Base-by-base conservation (phyloP, 2,113 vertebrate genomes). In the Thalassarche chlororhynchos region DNA sequence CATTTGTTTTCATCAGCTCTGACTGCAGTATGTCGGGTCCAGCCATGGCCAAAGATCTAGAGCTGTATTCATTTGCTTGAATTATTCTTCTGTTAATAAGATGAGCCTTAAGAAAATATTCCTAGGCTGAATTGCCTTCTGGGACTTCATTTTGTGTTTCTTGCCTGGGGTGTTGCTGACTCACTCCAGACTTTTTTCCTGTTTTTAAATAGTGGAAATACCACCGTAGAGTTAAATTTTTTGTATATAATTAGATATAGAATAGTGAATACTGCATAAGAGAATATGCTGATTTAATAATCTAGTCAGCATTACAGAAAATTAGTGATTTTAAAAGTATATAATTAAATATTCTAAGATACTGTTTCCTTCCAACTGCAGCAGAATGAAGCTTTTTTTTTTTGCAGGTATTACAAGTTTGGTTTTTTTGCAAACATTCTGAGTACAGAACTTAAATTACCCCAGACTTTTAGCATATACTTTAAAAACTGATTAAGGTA, bases 401-500 rank as follows among this genome's bases (percentile, higher is more conserved):
- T 78, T 34, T 38, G 2, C 8, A 51, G 19, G 8, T 49, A 40
- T 89, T 80, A 49, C 46, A 61, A 84, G 29, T 84, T 51, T 34
- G n/a, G 61, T 5, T 1, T 76, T 80, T 90, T 84, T 87, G n/a
- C 91, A 71, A 64, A 74, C 38, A 52, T 80, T 88, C 82, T 72
- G 85, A 70, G 58, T 10, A 23, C 83, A 62, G 80, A 93, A 68
- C 55, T 78, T 70, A 62, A 86, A 87, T 58, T 62, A 89, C 42
- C 80, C 81, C 64, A n/a, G 91, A 42, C 72, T 96, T 87, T 40
- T 21, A 46, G 68, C 32, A 12, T 42, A 14, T 44, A 32, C 69
- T 91, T 51, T 84, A 64, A 70, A 90, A 91, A 12, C 75, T 46
- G 84, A 87, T 95, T 87, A 84, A n/a, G 84, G 84, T 70, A 29